Conservation (phyloP, 2,113 vertebrate genomes). For the Ptilonorhynchus violaceus region DNA sequence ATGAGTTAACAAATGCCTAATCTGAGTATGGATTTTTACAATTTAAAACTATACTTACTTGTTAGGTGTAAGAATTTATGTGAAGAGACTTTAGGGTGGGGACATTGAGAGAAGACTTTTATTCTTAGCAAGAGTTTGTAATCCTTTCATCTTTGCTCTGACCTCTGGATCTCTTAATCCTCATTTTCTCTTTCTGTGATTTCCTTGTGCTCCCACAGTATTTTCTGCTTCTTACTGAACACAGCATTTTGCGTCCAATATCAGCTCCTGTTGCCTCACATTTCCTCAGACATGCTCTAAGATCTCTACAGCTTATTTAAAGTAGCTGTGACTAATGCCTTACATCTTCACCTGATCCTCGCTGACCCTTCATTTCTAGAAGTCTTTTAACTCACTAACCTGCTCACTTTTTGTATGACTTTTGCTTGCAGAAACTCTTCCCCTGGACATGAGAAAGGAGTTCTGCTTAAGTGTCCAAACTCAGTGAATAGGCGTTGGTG, state of each 20-base stretch:
- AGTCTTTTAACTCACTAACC: background rate
- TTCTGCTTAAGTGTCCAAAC: background rate
- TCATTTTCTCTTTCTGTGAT: background rate
- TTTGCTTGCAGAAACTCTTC: background rate
- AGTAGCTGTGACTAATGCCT: background rate
- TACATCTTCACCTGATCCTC: background rate
- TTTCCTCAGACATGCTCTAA: background rate
- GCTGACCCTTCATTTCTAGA: background rate
- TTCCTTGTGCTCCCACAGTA: background rate
- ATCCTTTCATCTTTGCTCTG: background rate
- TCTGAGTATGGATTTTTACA: background rate
- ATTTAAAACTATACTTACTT: background rate
- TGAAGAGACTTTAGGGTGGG: background rate
- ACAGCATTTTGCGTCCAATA: background rate
- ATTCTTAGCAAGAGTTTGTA: background rate
- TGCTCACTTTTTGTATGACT: background rate
- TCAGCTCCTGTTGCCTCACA: background rate
- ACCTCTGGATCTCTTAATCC: background rate
- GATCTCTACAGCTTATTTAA: background rate
- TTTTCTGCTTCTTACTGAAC: background rate
- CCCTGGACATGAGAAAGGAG: background rate
- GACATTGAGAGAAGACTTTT: background rate
- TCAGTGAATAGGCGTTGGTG: background rate
- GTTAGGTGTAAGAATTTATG: background rate
- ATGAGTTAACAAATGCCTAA: background rate